Conservation (phyloP, 2,888 invertebrate species). For the Patella ulyssiponensis region DNA sequence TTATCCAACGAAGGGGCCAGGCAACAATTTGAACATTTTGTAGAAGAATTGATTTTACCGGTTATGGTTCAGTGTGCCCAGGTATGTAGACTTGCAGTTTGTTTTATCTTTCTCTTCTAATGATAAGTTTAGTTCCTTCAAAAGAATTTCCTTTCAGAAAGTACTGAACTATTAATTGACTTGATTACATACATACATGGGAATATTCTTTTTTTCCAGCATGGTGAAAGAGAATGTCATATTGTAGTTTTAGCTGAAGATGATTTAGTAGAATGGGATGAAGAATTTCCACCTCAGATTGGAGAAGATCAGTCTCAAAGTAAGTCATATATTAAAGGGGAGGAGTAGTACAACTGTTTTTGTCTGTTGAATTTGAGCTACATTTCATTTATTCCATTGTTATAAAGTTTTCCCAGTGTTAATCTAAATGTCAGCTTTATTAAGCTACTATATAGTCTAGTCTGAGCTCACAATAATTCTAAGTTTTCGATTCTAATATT, state of each 20-base stretch:
- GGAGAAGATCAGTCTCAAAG: conserved; percentile 98
- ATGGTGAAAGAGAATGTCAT: conserved; percentile 98
- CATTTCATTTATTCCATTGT: conserved; percentile 1
- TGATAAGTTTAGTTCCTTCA: not conserved
- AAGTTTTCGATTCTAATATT: no score
- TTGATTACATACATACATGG: no score
- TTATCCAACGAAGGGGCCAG: conserved; percentile 99
- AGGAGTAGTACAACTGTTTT: not conserved
- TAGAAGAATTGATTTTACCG: conserved; percentile 95
- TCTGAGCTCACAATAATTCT: no score
- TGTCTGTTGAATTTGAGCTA: not conserved
- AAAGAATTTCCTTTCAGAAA: no score
- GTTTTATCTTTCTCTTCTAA: not conserved
- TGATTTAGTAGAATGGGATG: conserved; percentile 97
- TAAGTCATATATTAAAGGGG: conserved; percentile 68
- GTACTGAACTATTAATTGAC: no score
- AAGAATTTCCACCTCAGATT: conserved; percentile 99
- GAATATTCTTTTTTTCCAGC: conserved; percentile 78
- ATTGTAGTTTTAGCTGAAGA: conserved; percentile 96
- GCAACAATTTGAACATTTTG: conserved; percentile 94
- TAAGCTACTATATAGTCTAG: no score
- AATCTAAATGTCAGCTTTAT: no score
- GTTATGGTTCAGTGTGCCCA: conserved; percentile 87
- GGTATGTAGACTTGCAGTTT: conserved; percentile 55
- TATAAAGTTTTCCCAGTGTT: not conserved